Evolutionary conservation across 2,113 vertebrate species (phyloP).

Genomic region (Hippocampus barbouri): DNA sequence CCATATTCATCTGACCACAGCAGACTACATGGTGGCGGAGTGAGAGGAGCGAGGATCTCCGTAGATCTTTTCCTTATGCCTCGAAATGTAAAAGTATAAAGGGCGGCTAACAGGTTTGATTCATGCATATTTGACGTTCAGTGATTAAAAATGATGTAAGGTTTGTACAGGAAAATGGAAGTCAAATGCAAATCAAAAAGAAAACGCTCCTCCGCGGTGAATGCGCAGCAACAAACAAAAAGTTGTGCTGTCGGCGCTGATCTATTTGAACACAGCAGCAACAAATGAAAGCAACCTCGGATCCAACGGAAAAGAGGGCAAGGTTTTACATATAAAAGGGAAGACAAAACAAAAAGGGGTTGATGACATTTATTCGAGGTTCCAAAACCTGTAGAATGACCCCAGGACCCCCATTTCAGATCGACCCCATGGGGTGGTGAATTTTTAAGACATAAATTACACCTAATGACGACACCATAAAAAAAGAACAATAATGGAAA

Average conservation of each 20-base stretch:
- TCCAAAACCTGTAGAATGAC: conserved; percentile 94
- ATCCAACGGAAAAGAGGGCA: conserved; percentile 67
- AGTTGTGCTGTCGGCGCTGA: conserved; percentile 50
- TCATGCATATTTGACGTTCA: conserved; percentile 62
- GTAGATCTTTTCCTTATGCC: conserved; percentile 19
- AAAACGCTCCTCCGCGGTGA: conserved; percentile 53
- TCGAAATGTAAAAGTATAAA: conserved; percentile 48
- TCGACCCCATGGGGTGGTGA: conserved; percentile 96
- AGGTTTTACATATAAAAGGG: conserved; percentile 76
- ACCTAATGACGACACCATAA: conserved; percentile 99
- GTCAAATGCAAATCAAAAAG: conserved; percentile 29
- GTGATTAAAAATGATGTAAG: conserved; percentile 41
- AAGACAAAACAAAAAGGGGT: conserved; percentile 60
- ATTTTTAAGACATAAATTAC: conserved; percentile 98
- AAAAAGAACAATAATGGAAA: conserved; percentile 99
- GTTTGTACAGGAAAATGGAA: conserved; percentile 50
- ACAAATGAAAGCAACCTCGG: conserved; percentile 69
- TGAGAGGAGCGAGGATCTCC: conserved; percentile 59
- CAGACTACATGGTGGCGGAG: conserved; percentile 76
- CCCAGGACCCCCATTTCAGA: conserved; percentile 93
- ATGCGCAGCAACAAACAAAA: conserved; percentile 53
- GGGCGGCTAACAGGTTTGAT: conserved; percentile 35
- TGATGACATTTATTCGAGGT: conserved; percentile 69
- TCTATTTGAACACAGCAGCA: conserved; percentile 62
- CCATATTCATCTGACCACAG: conserved; percentile 72